phyloP scores from a whole-genome alignment of 2,797 vertebrate genomes.

The Neosalanx taihuensis region DNA sequence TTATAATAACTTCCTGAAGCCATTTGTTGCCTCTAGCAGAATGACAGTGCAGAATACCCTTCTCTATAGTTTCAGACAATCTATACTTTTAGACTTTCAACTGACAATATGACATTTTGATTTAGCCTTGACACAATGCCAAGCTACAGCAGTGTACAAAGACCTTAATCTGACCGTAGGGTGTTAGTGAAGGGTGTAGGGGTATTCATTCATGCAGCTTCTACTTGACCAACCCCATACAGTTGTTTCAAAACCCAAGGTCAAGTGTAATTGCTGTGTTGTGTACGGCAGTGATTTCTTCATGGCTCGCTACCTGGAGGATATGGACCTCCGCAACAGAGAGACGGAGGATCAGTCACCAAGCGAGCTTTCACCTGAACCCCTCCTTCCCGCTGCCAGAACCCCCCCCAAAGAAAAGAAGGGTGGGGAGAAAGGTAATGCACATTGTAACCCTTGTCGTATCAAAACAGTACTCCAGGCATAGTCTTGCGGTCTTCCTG shows the following conservation, averaged over 20 bases:
- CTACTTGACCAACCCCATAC: neutral
- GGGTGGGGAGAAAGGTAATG: conserved; percentile 43
- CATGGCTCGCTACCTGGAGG: conserved; percentile 52
- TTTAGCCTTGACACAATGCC: too few relatives aligned
- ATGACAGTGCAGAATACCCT: too few relatives aligned
- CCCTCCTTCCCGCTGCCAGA: neutral
- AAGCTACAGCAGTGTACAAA: too few relatives aligned
- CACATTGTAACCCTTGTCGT: neutral
- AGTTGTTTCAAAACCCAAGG: neutral
- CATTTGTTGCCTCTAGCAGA: too few relatives aligned
- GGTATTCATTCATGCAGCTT: too few relatives aligned
- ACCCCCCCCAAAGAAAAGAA: conserved; percentile 43
- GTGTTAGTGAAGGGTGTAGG: too few relatives aligned
- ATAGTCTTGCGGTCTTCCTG: neutral
- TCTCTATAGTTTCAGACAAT: too few relatives aligned
- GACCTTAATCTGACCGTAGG: too few relatives aligned
- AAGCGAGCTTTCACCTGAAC: conserved; percentile 18
- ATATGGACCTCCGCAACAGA: conserved; percentile 36
- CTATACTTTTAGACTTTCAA: too few relatives aligned
- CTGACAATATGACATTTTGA: too few relatives aligned
- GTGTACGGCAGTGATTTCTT: conserved; percentile 61
- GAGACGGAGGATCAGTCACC: conserved; percentile 33
- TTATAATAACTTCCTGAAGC: too few relatives aligned
- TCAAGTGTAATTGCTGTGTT: neutral
- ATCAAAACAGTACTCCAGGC: too few relatives aligned